phyloP scores from a whole-genome alignment of 2,797 vertebrate species.

The Chiloscyllium punctatum region DNA sequence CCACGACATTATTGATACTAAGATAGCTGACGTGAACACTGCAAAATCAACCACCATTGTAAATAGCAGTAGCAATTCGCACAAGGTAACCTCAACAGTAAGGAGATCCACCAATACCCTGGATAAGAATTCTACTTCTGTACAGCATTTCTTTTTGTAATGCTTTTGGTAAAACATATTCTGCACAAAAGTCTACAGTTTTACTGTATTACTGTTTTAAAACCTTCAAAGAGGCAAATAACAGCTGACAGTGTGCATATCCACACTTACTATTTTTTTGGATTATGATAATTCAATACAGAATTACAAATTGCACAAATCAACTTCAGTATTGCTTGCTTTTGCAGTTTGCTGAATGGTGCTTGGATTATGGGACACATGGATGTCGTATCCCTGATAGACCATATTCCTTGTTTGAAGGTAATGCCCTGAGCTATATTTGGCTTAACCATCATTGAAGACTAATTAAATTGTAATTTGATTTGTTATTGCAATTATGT shows the following conservation, averaged over 20 bases:
- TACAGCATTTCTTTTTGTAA: not conserved
- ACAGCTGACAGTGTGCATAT: not conserved
- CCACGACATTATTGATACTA: not conserved
- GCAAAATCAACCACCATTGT: not conserved
- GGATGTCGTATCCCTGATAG: slow-evolving; percentile 94
- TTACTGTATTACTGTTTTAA: not conserved
- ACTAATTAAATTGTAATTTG: not conserved
- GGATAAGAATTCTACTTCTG: not conserved
- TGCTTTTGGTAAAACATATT: not conserved
- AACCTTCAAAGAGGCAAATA: not conserved
- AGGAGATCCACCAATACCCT: not conserved
- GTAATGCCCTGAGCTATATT: slow-evolving; percentile 52
- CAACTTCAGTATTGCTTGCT: not conserved
- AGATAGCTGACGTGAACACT: not conserved
- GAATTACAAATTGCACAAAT: not conserved
- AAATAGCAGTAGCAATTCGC: not conserved
- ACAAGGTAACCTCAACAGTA: not conserved
- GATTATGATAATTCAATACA: not conserved
- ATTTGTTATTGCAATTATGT: not conserved
- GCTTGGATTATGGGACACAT: slow-evolving; percentile 87
- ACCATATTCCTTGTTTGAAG: slow-evolving; percentile 98
- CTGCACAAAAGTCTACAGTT: not conserved
- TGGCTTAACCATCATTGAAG: not conserved
- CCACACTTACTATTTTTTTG: not conserved
- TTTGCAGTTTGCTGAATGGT: slow-evolving; percentile 92